A percentile compares a stretch with the other conserved stretches of the same genome.
Conservation (phyloP, 2,113 vertebrate species). For the Sarotherodon lohbergeri region DNA sequence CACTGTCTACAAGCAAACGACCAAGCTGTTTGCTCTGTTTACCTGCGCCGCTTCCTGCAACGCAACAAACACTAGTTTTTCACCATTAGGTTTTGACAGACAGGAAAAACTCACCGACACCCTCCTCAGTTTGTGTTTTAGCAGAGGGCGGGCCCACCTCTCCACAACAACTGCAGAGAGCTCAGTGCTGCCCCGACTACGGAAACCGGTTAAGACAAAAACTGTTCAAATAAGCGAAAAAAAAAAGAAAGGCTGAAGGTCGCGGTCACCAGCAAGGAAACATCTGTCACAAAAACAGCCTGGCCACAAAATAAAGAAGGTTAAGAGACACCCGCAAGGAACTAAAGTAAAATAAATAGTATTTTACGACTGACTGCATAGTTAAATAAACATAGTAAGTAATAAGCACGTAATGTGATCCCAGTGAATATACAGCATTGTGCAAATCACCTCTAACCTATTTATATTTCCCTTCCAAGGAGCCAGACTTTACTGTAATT, state of each 20-base stretch:
- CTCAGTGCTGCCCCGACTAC: not conserved
- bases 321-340: not conserved
- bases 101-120: not conserved
- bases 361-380: not conserved
- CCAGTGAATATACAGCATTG: not conserved
- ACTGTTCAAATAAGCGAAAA: not conserved
- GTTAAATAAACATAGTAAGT: not conserved
- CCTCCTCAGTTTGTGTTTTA: not conserved
- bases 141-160: not conserved
- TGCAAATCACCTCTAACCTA: not conserved
- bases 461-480: not conserved
- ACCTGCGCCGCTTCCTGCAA: not conserved
- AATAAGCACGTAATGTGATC: not conserved
- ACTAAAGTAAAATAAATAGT: not conserved
- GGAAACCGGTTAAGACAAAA: conserved; percentile 7
- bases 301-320: not conserved
- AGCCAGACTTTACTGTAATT: not conserved
- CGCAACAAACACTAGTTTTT: not conserved
- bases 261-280: not conserved
- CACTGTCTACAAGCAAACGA: not conserved
- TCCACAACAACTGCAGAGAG: not conserved
- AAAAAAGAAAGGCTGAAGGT: not conserved
- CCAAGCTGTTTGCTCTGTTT: not conserved
- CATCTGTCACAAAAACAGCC: not conserved
- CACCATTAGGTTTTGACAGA: accelerated